Conservation (phyloP, 2,888 invertebrate species). For the Pachydiplax longipennis region DNA sequence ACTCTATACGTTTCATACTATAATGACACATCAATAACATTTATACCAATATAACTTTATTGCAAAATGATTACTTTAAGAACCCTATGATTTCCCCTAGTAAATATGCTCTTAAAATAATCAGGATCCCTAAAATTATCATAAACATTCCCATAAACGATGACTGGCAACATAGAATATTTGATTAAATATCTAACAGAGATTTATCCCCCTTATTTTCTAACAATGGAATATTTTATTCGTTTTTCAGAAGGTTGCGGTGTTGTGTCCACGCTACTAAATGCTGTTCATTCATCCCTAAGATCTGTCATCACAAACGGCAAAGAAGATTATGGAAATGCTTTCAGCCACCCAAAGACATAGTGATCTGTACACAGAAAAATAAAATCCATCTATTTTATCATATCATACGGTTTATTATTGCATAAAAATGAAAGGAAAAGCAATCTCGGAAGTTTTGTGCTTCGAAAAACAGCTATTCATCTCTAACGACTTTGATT, state of each 20-base stretch:
- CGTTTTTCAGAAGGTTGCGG: background rate
- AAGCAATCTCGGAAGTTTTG: background rate
- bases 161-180: no score
- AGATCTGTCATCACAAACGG: background rate
- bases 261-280: background rate
- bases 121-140: no score
- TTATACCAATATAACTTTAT: no score
- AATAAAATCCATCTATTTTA: constrained; percentile 27
- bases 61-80: no score
- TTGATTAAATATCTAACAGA: no score
- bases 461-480: background rate
- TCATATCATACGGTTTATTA: background rate
- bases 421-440: background rate
- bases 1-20: no score
- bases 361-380: background rate
- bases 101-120: no score
- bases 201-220: background rate
- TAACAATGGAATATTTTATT: background rate
- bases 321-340: background rate
- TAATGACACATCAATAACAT: no score
- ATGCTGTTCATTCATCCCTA: background rate
- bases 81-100: no score
- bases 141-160: no score
- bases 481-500: no score
- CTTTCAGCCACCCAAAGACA: constrained; percentile 18